Evolutionary conservation across 2,797 vertebrate genomes (phyloP).

Genomic region (Nyctalus aviator): DNA sequence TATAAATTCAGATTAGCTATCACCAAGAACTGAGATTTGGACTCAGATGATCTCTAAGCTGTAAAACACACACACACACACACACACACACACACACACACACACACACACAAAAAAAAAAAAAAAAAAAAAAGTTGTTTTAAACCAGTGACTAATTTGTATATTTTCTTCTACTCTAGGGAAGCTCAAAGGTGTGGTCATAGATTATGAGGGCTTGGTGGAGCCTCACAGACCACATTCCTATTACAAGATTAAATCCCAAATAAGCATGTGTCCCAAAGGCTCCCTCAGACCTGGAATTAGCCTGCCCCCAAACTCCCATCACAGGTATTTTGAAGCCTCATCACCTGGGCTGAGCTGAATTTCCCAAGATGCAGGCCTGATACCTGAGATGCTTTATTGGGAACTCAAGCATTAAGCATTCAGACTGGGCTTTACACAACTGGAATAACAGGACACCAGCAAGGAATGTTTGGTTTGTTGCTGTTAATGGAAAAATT

Average conservation of each 20-base stretch:
- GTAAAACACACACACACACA: not conserved
- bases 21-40: not conserved
- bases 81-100: not conserved
- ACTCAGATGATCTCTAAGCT: not conserved
- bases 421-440: not conserved
- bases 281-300: not conserved
- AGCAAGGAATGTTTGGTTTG: not conserved
- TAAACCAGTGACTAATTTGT: not conserved
- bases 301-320: not conserved
- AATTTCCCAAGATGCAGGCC: not conserved
- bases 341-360: not conserved
- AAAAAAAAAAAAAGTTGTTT: not conserved
- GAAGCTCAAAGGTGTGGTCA: not conserved
- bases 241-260: not conserved
- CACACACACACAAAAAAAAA: not conserved
- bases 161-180: not conserved
- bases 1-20: not conserved
- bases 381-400: not conserved
- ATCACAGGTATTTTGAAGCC: not conserved
- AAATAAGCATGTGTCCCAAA: not conserved
- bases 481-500: conserved; percentile 25
- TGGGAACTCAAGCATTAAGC: not conserved
- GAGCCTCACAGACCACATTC: not conserved
- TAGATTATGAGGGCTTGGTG: not conserved
- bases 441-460: not conserved